Base-by-base conservation (phyloP, 2,113 vertebrate genomes). In the Platichthys stellatus region DNA sequence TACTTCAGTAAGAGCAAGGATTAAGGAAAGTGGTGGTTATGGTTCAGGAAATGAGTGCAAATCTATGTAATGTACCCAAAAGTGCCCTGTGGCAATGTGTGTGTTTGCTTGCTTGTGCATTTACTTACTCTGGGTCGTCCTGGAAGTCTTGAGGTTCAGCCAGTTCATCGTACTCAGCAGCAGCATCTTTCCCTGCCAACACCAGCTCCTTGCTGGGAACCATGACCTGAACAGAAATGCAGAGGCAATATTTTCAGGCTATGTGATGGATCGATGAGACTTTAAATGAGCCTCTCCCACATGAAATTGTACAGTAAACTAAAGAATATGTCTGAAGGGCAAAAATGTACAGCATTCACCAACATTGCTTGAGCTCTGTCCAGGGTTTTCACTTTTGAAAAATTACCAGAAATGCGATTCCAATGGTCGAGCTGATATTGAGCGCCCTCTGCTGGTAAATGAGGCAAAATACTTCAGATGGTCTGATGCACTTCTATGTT, bases 121-220 rank as follows among this genome's bases (percentile, higher is more conserved):
- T 23, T 2, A 91, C 97, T 95, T 90, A 99, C 98, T 99, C 98
- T 60, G 97, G 98, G 80, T 99, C 97, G 24, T 99, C 98, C 87
- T 99, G 97, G 83, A 99, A 99, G 91, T 98, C 97, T 15, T 99
- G 97, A 23, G 98, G 97, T 73, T 99, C 98, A 56, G 98, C 97
- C 89, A 99, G 87, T 78, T 99, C 98, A 47, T 99, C 98, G 2
- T 99, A 99, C 72, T 99, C 98, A 0, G 98, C 98, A 0, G 98
- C 97, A 40, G 98, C 97, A 69, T 99, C 98, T 88, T 98, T 99
- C 71, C 97, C 97, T 45, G 98, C 97, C 84, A 99, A 83, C 8
- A 98, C 78, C 45, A 99, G 94, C 74, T 98, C 97, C 88, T 96
- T 97, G 57, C 94, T 92, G 69, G 98, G 97, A 24, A 99, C 96